These are phyloP conservation scores for Trichogramma pretiosum DNA, from an alignment of 1,140 invertebrate species.

Conservation along the genomic window DNA sequence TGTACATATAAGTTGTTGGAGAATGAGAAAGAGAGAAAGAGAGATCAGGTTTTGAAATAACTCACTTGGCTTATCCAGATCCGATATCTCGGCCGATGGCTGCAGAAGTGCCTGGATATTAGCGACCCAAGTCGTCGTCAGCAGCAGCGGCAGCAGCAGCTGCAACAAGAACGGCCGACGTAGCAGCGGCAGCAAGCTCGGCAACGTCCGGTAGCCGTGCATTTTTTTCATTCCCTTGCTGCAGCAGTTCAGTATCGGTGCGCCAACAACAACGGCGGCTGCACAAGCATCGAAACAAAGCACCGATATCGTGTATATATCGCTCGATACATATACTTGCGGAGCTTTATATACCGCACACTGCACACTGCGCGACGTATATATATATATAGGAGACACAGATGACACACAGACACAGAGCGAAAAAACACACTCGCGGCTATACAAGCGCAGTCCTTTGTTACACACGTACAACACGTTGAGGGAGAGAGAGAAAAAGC, in stretches of 20 bases:
- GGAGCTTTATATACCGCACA: no score
- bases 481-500: no score
- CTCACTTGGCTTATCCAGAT: conserved; percentile 40
- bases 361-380: conserved; percentile 20
- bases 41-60: conserved; percentile 15
- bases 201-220: background rate
- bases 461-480: no score
- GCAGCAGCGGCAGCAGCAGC: conserved; percentile 16
- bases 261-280: background rate
- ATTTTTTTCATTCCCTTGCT: no score
- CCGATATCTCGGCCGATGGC: conserved; percentile 27
- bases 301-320: no score
- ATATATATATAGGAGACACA: background rate
- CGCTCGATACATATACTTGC: no score
- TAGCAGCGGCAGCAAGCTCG: background rate
- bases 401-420: background rate
- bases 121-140: conserved; percentile 10
- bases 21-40: background rate
- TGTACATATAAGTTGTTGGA: background rate
- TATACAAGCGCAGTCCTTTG: no score
- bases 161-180: no score
- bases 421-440: no score
- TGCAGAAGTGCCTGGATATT: background rate
- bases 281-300: background rate
- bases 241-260: no score